Percentiles rank a stretch among this genome's conserved stretches.
These are phyloP conservation scores for Lysiphlebus fabarum DNA, from an alignment of 1,140 invertebrate species.

Conservation along the genomic window DNA sequence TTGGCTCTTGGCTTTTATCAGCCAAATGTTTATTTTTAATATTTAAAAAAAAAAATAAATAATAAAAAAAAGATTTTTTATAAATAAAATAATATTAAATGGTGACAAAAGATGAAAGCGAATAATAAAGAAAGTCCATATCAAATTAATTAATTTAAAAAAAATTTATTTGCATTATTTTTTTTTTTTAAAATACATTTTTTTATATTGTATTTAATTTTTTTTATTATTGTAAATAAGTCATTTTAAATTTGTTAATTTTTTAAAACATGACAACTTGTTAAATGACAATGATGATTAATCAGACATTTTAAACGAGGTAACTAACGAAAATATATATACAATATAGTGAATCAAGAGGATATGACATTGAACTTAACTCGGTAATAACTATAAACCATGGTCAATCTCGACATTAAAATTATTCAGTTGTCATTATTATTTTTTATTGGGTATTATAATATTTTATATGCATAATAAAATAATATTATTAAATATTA, in stretches of 20 bases:
- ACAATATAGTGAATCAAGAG: constrained; percentile 24
- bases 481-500: not conserved
- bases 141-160: too few species aligned
- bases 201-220: too few species aligned
- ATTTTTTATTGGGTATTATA: constrained; percentile 1
- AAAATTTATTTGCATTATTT: too few species aligned
- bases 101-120: too few species aligned
- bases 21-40: too few species aligned
- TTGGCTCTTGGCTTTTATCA: too few species aligned
- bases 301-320: constrained; percentile 7
- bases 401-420: constrained; percentile 28
- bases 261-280: not conserved
- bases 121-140: too few species aligned
- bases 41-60: too few species aligned
- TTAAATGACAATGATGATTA: constrained; percentile 18
- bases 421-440: not conserved
- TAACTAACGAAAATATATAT: constrained; percentile 2
- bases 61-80: too few species aligned
- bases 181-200: too few species aligned
- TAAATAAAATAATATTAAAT: too few species aligned
- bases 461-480: not conserved
- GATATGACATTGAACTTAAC: constrained; percentile 52
- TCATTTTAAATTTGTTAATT: not conserved
- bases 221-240: too few species aligned
- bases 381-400: constrained; percentile 40